Evolutionary conservation across 2,797 vertebrate genomes (phyloP), one percentile per base, ranked within the genome.

Genomic region (Orientallactaga sibirica): DNA sequence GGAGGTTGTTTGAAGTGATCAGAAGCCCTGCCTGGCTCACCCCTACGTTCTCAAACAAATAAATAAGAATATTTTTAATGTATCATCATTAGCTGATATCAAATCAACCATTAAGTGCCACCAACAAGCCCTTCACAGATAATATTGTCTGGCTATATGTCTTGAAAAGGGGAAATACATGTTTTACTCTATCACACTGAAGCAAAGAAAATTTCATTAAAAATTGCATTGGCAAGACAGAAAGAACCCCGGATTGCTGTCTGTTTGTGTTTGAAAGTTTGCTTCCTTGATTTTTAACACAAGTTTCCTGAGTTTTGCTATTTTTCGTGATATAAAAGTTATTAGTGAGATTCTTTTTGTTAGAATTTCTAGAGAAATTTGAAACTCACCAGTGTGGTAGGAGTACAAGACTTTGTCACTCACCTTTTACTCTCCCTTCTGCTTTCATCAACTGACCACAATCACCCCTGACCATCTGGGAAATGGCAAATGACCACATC

Each of bases 241-340:
- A 66, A 85, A 84, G 67, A 77, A 27, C 2, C 80, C 33, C 19
- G 11, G 10, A 8, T 43, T 9, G 10, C 14, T 64, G 33, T 55
- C 70, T 70, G 55, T 62, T 25, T 11, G 15, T 78, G 16, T 70
- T 68, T 75, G 48, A 68, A 85, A 24, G 86, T 97, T 91, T 74
- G 37, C 27, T 90, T 29, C 58, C 52, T 90, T 68, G 43, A 48
- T 86, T 92, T 68, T 68, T 80, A 74, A 68, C 43, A 22, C 25
- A 79, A 37, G 37, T 20, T n/a, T 48, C 71, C 55, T 78, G 89
- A 29, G 37, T 68, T 93, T 86, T 70, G 6, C n/a, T 5, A 66
- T 75, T 92, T 94, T 81, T 84, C 11, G 91, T 15, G 29, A 18
- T 1, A 7, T 41, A 25, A 25, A 68, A n/a, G 83, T 71, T 33